These are phyloP conservation scores for Heliconius charithonia DNA, from an alignment of 2,888 invertebrate genomes.

Conservation along the genomic window DNA sequence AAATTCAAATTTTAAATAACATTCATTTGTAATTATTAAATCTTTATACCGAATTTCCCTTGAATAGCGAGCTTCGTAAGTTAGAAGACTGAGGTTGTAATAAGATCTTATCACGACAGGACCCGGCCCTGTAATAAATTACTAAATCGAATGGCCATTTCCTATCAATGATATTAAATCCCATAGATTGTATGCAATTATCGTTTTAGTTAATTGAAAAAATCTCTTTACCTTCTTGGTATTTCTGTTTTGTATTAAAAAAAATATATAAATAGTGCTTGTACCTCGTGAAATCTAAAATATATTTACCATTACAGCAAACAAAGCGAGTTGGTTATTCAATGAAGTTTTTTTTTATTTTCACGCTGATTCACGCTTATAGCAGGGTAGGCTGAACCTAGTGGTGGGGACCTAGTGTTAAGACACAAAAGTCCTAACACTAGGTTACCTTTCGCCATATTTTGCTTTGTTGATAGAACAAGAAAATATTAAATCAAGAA, in stretches of 20 bases:
- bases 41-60: slow-evolving; percentile 1
- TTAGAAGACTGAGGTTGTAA: slow-evolving; percentile 47
- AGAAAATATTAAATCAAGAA: too few species aligned
- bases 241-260: not conserved
- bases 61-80: slow-evolving; percentile 11
- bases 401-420: too few species aligned
- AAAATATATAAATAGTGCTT: not conserved
- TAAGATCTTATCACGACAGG: slow-evolving; percentile 59
- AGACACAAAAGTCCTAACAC: too few species aligned
- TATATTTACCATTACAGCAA: not conserved
- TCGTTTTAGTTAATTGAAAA: slow-evolving; percentile 4
- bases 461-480: too few species aligned
- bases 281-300: not conserved
- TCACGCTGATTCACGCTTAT: too few species aligned
- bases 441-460: too few species aligned
- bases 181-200: not conserved
- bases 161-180: slow-evolving; percentile 35
- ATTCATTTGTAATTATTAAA: slow-evolving; percentile 12
- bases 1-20: not conserved
- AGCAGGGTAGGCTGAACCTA: too few species aligned
- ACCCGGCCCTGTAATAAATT: slow-evolving; percentile 56
- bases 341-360: too few species aligned
- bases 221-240: too few species aligned
- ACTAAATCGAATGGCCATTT: slow-evolving; percentile 49
- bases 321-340: too few species aligned